Evolutionary conservation across 1,140 invertebrate species (phyloP).

Genomic region (Drosophila erecta): DNA sequence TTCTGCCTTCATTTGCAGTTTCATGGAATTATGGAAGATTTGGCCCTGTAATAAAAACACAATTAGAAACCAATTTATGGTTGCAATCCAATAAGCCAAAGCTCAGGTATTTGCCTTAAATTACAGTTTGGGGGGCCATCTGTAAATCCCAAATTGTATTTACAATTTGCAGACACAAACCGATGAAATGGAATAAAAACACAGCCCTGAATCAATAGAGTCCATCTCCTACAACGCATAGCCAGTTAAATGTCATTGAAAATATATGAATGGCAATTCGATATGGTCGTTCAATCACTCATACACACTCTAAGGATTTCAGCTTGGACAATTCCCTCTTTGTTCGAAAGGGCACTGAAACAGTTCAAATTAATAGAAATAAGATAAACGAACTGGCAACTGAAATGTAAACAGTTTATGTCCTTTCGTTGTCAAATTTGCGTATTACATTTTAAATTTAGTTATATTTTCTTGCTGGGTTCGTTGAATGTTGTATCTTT

Average conservation of each 20-base stretch:
- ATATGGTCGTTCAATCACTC: constrained; percentile 28
- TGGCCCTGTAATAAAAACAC: constrained; percentile 7
- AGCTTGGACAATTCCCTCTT: constrained; percentile 4
- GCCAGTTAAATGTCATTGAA: constrained; percentile 50
- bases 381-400: too few species aligned
- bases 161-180: constrained; percentile 32
- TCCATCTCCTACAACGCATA: constrained; percentile 12
- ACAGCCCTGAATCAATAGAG: constrained; percentile 14
- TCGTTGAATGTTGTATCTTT: background rate
- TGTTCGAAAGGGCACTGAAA: constrained; percentile 14
- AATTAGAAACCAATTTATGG: constrained; percentile 31
- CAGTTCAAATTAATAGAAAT: background rate
- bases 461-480: background rate
- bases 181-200: constrained; percentile 38
- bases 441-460: too few species aligned
- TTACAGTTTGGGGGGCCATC: constrained; percentile 20
- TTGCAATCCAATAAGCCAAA: constrained; percentile 23
- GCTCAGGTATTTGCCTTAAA: constrained; percentile 27
- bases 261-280: constrained; percentile 54
- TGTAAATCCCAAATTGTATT: constrained; percentile 38
- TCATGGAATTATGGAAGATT: background rate
- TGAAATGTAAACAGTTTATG: too few species aligned
- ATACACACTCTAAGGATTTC: background rate
- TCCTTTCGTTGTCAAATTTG: background rate
- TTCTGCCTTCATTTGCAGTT: background rate